These are phyloP conservation scores for Etheostoma spectabile DNA, from an alignment of 2,113 vertebrate genomes.

Conservation along the genomic window DNA sequence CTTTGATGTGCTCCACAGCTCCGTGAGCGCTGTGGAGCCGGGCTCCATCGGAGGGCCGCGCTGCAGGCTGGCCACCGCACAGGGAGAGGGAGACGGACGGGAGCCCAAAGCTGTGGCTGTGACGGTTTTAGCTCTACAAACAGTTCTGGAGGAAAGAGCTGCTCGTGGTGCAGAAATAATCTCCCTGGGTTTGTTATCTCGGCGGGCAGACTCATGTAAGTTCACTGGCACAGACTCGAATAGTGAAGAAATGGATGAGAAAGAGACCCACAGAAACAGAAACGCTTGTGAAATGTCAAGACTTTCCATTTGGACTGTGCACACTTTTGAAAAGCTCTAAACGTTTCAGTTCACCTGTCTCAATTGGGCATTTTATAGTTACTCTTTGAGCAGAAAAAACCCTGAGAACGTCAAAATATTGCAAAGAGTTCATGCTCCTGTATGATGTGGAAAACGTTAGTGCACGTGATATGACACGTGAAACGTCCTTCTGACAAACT, in stretches of 20 bases:
- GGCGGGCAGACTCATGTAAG: not conserved
- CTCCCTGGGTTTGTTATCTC: slow-evolving; percentile 16
- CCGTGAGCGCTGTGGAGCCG: slow-evolving; percentile 35
- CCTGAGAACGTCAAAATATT: too few species aligned
- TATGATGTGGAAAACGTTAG: too few species aligned
- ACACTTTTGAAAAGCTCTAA: not conserved
- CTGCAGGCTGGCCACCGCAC: slow-evolving; percentile 13
- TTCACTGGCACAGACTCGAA: not conserved
- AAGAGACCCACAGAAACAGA: not conserved
- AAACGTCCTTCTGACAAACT: too few species aligned
- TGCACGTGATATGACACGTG: too few species aligned
- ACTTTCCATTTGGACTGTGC: not conserved
- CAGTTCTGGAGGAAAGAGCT: slow-evolving; percentile 11
- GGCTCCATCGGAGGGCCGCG: not conserved
- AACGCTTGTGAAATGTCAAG: not conserved
- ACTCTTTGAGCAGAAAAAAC: too few species aligned
- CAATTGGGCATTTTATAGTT: too few species aligned
- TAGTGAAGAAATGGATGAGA: not conserved
- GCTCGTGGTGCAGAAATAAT: slow-evolving; percentile 32
- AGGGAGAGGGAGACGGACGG: not conserved
- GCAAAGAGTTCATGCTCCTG: too few species aligned
- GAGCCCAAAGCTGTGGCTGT: not conserved
- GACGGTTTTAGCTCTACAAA: slow-evolving; percentile 35
- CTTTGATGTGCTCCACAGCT: slow-evolving; percentile 69
- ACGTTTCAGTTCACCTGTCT: not conserved